Percentiles rank a stretch among this genome's conserved stretches.
These are phyloP conservation scores for Pangasius sanitwongsei DNA, from an alignment of 2,797 vertebrate species.

Conservation along the genomic window DNA sequence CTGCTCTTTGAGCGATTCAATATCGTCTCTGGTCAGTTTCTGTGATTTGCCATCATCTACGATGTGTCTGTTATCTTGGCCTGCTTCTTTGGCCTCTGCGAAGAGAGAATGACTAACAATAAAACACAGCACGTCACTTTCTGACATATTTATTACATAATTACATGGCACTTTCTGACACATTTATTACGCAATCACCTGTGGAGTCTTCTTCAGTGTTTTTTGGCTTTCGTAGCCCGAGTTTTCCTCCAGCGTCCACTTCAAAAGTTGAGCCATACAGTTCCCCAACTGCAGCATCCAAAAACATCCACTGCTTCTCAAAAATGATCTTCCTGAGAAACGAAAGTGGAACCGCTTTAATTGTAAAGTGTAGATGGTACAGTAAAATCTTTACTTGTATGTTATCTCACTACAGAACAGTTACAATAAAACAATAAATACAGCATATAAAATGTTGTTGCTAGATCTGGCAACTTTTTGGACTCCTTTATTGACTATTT, in stretches of 20 bases:
- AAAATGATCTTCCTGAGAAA: slow-evolving; percentile 87
- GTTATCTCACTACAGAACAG: background rate
- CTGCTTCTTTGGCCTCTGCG: slow-evolving; percentile 88
- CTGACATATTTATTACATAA: background rate
- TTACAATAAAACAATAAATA: too few relatives aligned
- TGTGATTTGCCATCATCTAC: slow-evolving; percentile 96
- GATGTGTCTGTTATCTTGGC: slow-evolving; percentile 96
- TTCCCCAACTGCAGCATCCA: slow-evolving; percentile 89
- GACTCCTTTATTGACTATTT: background rate
- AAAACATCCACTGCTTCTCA: slow-evolving; percentile 96
- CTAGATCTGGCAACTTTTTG: background rate
- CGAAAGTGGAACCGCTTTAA: background rate
- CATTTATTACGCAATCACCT: slow-evolving; percentile 70
- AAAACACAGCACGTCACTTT: background rate
- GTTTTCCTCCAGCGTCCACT: slow-evolving; percentile 80
- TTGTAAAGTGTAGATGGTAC: background rate
- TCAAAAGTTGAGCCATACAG: slow-evolving; percentile 89
- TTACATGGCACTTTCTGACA: too few relatives aligned
- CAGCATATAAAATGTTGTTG: background rate
- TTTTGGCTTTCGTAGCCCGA: slow-evolving; percentile 78
- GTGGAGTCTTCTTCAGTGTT: slow-evolving; percentile 64
- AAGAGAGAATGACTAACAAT: background rate
- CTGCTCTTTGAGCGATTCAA: slow-evolving; percentile 95
- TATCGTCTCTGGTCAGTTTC: slow-evolving; percentile 96
- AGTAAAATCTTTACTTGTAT: background rate